Base-by-base conservation (phyloP, 2,888 invertebrate genomes). In the Amorpha juglandis region DNA sequence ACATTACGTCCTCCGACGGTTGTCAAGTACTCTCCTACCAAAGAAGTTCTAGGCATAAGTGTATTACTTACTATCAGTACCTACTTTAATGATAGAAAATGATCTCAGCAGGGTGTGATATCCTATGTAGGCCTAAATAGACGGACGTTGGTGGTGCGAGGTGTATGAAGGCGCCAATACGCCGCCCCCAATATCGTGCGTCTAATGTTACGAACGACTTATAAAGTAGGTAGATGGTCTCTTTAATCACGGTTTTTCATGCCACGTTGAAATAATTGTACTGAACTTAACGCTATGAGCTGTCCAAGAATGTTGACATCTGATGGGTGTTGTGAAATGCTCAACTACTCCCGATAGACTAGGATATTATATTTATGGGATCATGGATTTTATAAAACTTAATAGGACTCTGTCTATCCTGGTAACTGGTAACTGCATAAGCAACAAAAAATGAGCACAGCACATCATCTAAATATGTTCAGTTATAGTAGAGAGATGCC, bases 161-260 rank as follows among this genome's bases (percentile, higher is more conserved):
- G 35, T 55, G 55, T 55, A 38, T 16, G 38, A 38, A 8, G 55
- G 35, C 38, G 38, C 55, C 19, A 11, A 35, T 55, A 55, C 38
- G 55, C 55, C 55, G 55, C 55, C 4, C 38, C 6, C 38, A 1
- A 38, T 38, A 27, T 27, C 55, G 38, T 38, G 55, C 55, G 55
- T 38, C 55, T 35, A 38, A 55, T 55, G 55, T 55, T 55, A 16
- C 55, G 27, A 27, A 27, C 27, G 4, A 27, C 27, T 27, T 3
- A 3, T 27, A 27, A 27, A 27, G 27, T 27, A 27, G 27, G n/a
- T n/a, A n/a, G 4, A 27, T 27, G 4, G 27, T 27, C 1, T 27
- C 27, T 27, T 4, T 27, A n/a, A n/a, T 27, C 27, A 27, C 27
- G 19, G 16, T 38, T 58, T 58, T 38, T 38, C 0, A 8, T 58